phyloP scores from a whole-genome alignment of 2,888 invertebrate species.

The Orthosia incerta region DNA sequence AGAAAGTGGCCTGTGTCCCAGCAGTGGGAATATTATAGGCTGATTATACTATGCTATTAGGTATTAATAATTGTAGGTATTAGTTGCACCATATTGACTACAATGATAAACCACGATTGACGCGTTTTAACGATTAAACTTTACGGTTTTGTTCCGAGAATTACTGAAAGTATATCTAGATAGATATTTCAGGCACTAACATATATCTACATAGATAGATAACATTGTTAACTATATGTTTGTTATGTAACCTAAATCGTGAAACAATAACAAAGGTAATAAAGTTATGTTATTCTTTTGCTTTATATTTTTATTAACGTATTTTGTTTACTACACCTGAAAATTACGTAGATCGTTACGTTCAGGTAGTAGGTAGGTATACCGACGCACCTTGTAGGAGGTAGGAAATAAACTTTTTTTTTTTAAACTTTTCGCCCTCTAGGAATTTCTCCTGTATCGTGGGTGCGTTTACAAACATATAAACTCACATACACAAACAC shows the following conservation, averaged over 20 bases:
- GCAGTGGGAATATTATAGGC: no score
- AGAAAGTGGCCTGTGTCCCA: no score
- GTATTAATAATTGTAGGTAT: constrained; percentile 7
- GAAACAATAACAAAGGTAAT: constrained; percentile 24
- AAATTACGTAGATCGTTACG: not conserved
- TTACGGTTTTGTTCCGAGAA: constrained; percentile 44
- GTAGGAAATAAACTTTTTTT: not conserved
- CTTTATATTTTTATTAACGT: not conserved
- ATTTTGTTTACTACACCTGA: not conserved
- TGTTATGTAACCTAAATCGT: constrained; percentile 15
- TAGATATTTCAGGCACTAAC: constrained; percentile 34
- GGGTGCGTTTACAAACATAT: no score
- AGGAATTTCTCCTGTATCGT: no score
- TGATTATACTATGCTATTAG: not conserved
- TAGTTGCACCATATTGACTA: constrained; percentile 24
- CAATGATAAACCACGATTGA: constrained; percentile 31
- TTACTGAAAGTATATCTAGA: constrained; percentile 19
- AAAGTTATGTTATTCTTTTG: constrained; percentile 14
- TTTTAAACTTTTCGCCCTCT: no score
- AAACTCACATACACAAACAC: no score
- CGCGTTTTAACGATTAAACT: constrained; percentile 31
- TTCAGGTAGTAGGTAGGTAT: not conserved
- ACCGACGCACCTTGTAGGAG: not conserved
- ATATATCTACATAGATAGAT: constrained; percentile 12
- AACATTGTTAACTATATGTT: constrained; percentile 16